Base-by-base conservation (phyloP, 2,888 invertebrate species). In the Hyposoter dolosus region DNA sequence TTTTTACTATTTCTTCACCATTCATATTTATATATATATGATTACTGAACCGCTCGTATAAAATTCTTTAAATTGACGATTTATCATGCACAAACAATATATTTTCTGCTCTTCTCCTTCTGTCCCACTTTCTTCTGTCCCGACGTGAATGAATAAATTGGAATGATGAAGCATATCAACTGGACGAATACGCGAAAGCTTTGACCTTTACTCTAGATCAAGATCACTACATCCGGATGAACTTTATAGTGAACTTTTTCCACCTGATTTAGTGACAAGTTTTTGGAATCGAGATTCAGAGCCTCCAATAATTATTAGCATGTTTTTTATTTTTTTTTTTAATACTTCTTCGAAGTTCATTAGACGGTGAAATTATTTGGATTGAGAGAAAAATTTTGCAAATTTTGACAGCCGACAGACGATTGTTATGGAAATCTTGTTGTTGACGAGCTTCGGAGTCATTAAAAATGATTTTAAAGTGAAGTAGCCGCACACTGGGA, bases 31-130 rank as follows among this genome's bases (percentile, higher is more conserved):
- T 32, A 53, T 50, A 53, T 50, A 72, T 72, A 53, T 32, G 35
- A 9, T 77, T 80, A 83, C 1, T 68, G 56, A 76, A 80, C 63
- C 69, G 79, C 5, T 86, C 66, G 83, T 83, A 86, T 81, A 86
- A 86, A 86, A 86, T 83, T 85, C 66, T 81, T 81, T n/a, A 74
- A 84, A 86, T 84, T 86, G 81, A 86, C 83, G 77, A 81, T 82
- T 77, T 75, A 66, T 81, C 83, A 81, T 81, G 83, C 83, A 77
- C 71, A 60, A 83, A 83, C 69, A 32, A 83, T 53, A 75, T 71
- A 65, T 66, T 4, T 10, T 17, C 63, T 19, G 5, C 35, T 35
- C 50, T 7, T 17, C 4, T 12, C 47, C 28, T 2, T n/a, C 32
- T 40, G 23, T 72, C 47, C 40, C 56, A 32, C 63, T 50, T 19